phyloP scores from a whole-genome alignment of 2,113 vertebrate genomes.

The Atherinomorus stipes region DNA sequence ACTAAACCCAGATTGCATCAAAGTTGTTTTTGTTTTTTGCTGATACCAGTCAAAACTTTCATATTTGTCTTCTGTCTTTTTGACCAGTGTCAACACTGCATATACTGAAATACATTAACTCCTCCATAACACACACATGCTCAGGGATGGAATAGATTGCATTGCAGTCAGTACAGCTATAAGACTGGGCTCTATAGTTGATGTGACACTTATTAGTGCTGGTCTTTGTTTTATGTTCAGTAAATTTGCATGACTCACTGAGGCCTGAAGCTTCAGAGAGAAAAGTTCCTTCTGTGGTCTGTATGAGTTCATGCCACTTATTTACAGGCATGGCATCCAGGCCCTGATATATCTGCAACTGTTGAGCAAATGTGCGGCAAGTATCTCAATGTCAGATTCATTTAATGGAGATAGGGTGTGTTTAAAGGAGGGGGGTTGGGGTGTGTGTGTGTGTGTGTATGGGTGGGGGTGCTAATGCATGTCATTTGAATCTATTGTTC shows the following conservation, averaged over 20 bases:
- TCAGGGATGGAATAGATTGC: conserved; percentile 4
- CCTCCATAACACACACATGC: conserved; percentile 3
- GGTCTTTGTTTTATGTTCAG: conserved; percentile 46
- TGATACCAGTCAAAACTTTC: not conserved
- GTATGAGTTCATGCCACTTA: conserved; percentile 40
- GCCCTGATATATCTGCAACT: conserved; percentile 39
- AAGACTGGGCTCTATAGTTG: conserved; percentile 1
- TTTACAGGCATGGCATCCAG: conserved; percentile 25
- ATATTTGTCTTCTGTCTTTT: not conserved
- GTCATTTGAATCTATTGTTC: conserved; percentile 24
- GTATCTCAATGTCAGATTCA: conserved; percentile 19
- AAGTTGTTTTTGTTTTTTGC: too few species aligned
- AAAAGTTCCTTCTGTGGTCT: conserved; percentile 2
- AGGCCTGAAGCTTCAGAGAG: not conserved
- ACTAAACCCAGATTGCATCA: too few species aligned
- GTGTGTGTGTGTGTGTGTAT: too few species aligned
- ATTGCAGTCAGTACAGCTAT: conserved; percentile 13
- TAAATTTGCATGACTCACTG: not conserved
- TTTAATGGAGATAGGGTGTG: not conserved
- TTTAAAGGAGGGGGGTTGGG: too few species aligned
- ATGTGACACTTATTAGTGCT: conserved; percentile 19
- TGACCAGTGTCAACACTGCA: not conserved
- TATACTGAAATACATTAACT: not conserved
- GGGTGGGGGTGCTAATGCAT: not conserved
- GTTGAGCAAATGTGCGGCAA: conserved; percentile 55